A percentile compares a stretch with the other conserved stretches of the same genome.
Conservation (phyloP, 2,888 invertebrate genomes). For the Baccha elongata region DNA sequence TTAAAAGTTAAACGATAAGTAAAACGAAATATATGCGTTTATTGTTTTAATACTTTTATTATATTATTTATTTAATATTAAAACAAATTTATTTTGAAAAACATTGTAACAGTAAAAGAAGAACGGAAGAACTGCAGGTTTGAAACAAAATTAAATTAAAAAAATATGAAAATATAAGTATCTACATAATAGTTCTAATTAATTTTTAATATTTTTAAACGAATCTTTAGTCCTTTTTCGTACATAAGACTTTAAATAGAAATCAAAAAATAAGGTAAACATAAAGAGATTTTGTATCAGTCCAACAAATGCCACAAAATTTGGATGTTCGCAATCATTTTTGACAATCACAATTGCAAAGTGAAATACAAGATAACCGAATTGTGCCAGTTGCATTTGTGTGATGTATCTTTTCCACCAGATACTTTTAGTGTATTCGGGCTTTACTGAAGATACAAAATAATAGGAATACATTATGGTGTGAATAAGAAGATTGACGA, state of each 20-base stretch:
- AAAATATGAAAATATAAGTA: slow-evolving; percentile 8
- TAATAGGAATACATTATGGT: slow-evolving; percentile 93
- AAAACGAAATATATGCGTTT: too few species aligned
- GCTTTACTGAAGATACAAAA: slow-evolving; percentile 88
- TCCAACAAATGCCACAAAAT: slow-evolving; percentile 77
- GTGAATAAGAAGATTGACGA: slow-evolving; percentile 91
- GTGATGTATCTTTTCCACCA: slow-evolving; percentile 95
- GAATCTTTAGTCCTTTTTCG: slow-evolving; percentile 53
- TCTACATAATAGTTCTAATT: neutral
- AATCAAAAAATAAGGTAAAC: slow-evolving; percentile 81
- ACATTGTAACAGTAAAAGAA: neutral
- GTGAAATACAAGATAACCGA: slow-evolving; percentile 85
- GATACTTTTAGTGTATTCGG: slow-evolving; percentile 86
- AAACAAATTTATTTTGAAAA: neutral
- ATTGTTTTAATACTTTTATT: too few species aligned
- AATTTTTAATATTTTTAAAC: neutral
- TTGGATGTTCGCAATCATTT: slow-evolving; percentile 78
- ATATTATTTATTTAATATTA: neutral
- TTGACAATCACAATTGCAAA: slow-evolving; percentile 82
- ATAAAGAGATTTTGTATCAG: slow-evolving; percentile 80
- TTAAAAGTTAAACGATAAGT: too few species aligned
- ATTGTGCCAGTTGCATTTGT: slow-evolving; percentile 91
- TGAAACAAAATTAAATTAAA: slow-evolving; percentile 1
- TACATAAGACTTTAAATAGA: slow-evolving; percentile 80
- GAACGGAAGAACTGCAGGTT: neutral